Percentiles rank a stretch among this genome's conserved stretches.
phyloP scores from a whole-genome alignment of 1,140 invertebrate species.

The Tribolium madens region DNA sequence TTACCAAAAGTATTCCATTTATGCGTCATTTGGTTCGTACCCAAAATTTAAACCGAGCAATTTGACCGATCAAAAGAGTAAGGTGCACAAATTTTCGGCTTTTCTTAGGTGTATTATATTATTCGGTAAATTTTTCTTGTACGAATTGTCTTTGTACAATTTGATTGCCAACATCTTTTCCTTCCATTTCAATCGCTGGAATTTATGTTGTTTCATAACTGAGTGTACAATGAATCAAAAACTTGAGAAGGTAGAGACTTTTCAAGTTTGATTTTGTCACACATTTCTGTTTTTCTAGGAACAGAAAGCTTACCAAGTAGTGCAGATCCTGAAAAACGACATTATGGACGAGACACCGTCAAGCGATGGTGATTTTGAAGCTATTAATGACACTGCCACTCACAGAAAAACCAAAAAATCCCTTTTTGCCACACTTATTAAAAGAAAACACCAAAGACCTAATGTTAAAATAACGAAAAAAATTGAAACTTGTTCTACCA shows the following conservation, averaged over 20 bases:
- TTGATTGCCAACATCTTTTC: slow-evolving; percentile 6
- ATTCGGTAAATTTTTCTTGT: background rate
- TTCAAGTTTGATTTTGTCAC: background rate
- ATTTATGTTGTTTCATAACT: background rate
- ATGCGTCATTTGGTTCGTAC: background rate
- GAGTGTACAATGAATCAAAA: slow-evolving; percentile 1
- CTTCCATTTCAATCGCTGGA: background rate
- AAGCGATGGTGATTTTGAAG: background rate
- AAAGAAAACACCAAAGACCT: background rate
- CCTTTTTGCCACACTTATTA: background rate
- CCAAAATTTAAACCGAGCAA: background rate
- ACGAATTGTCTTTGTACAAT: background rate
- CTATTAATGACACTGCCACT: background rate
- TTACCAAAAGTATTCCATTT: background rate
- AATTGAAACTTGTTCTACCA: slow-evolving; percentile 13
- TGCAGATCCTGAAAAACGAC: slow-evolving; percentile 3
- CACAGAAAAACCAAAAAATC: slow-evolving; percentile 2
- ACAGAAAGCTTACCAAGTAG: background rate
- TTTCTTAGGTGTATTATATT: background rate
- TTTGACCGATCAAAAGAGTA: background rate
- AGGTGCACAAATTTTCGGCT: background rate
- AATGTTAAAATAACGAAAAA: slow-evolving; percentile 19
- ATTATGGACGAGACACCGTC: background rate
- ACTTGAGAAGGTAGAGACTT: background rate
- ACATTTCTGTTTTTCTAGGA: slow-evolving; percentile 4